Percentiles rank a stretch among this genome's conserved stretches.
Evolutionary conservation across 2,888 invertebrate genomes (phyloP).

Genomic region (Tillus elongatus): DNA sequence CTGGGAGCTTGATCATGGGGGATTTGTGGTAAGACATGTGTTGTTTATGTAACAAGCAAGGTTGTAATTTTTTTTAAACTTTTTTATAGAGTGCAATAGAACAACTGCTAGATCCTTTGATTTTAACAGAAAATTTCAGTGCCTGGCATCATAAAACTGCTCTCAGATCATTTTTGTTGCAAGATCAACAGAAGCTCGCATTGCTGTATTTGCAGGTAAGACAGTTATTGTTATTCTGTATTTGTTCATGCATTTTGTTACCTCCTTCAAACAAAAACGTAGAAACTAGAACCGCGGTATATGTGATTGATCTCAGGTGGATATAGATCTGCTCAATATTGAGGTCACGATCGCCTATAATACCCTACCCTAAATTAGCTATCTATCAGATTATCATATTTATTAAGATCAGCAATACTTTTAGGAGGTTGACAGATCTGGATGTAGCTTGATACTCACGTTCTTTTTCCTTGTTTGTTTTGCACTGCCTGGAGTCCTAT

Average conservation of each 20-base stretch:
- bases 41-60: neutral
- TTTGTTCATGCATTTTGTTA: constrained; percentile 9
- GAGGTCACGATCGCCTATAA: too few species aligned
- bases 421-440: too few species aligned
- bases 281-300: too few species aligned
- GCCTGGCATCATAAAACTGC: constrained; percentile 67
- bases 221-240: constrained; percentile 4
- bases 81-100: constrained; percentile 53
- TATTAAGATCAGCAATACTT: too few species aligned
- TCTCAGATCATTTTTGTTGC: constrained; percentile 55
- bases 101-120: constrained; percentile 53
- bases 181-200: constrained; percentile 61
- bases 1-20: constrained; percentile 82
- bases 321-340: too few species aligned
- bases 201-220: constrained; percentile 59
- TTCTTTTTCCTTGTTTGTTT: too few species aligned
- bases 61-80: constrained; percentile 8
- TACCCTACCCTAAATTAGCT: too few species aligned
- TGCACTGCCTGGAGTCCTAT: too few species aligned
- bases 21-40: constrained; percentile 65
- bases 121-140: constrained; percentile 48
- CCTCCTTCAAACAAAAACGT: too few species aligned
- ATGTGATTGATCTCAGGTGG: too few species aligned
- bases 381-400: too few species aligned
- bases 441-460: too few species aligned